phyloP scores from a whole-genome alignment of 2,113 vertebrate species.

The Peucedramus taeniatus region DNA sequence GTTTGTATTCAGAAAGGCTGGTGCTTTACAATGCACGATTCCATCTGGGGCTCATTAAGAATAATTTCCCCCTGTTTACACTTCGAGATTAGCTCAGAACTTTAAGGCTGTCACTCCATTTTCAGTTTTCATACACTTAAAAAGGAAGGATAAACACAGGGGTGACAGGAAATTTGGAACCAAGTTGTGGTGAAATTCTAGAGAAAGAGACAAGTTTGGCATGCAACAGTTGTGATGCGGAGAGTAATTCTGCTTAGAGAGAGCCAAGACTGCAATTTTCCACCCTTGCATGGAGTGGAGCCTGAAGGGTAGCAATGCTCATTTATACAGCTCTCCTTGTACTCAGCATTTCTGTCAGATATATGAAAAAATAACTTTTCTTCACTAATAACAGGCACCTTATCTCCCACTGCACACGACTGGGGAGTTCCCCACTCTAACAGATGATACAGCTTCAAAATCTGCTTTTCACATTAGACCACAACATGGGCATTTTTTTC shows the following conservation, averaged over 20 bases:
- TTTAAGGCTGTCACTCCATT: background rate
- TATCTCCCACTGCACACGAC: accelerated
- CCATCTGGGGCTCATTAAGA: conserved; percentile 19
- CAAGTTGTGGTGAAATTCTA: background rate
- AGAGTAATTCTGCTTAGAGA: background rate
- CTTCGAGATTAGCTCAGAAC: background rate
- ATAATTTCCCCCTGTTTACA: conserved; percentile 12
- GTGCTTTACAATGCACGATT: background rate
- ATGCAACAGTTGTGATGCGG: background rate
- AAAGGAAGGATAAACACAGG: background rate
- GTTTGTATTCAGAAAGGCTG: background rate
- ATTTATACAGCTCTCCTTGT: background rate
- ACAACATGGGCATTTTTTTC: background rate
- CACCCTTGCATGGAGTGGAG: background rate
- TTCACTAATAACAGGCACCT: background rate
- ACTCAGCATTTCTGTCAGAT: background rate
- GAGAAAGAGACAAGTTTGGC: background rate
- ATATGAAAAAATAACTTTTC: background rate
- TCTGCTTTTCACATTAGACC: background rate
- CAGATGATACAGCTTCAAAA: background rate
- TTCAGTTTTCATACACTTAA: background rate
- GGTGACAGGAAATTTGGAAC: background rate
- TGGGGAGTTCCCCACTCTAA: background rate
- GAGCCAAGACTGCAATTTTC: background rate
- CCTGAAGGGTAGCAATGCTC: background rate